These are phyloP conservation scores for Zele albiditarsus DNA, from an alignment of 2,888 invertebrate genomes.

Conservation along the genomic window DNA sequence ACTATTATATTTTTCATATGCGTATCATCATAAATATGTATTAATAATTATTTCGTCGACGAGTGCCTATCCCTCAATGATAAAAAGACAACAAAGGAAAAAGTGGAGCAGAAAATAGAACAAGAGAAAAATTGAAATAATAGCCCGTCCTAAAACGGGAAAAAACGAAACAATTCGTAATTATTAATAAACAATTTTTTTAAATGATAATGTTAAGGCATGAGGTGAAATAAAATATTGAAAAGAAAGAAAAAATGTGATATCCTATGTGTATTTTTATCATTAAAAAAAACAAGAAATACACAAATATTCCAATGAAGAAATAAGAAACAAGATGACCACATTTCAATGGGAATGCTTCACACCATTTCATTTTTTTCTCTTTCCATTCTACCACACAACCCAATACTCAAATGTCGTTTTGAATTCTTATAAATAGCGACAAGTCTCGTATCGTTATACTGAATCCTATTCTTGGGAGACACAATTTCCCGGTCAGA, in stretches of 20 bases:
- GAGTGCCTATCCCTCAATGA: slow-evolving; percentile 51
- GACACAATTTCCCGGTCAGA: slow-evolving; percentile 55
- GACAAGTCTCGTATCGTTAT: slow-evolving; percentile 56
- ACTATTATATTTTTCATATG: background rate
- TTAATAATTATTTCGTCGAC: slow-evolving; percentile 45
- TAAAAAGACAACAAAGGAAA: slow-evolving; percentile 43
- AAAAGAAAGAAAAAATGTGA: slow-evolving; percentile 19
- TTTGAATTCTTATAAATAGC: slow-evolving; percentile 57
- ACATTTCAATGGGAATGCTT: background rate
- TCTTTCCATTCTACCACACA: background rate
- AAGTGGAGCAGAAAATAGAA: slow-evolving; percentile 7
- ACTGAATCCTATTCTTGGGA: slow-evolving; percentile 63
- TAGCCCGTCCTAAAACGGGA: background rate
- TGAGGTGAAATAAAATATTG: slow-evolving; percentile 32
- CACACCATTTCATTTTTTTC: background rate
- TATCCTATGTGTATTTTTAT: slow-evolving; percentile 20
- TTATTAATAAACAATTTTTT: slow-evolving; percentile 39
- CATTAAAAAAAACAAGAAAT: background rate
- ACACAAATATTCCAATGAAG: slow-evolving; percentile 5
- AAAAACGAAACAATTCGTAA: background rate
- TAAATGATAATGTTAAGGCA: slow-evolving; percentile 39
- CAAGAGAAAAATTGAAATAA: background rate
- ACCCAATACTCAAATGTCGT: slow-evolving; percentile 12
- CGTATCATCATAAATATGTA: slow-evolving; percentile 5
- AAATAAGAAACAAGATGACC: slow-evolving; percentile 5